Base-by-base conservation (phyloP, 1,140 invertebrate species). In the Drosophila orosa region DNA sequence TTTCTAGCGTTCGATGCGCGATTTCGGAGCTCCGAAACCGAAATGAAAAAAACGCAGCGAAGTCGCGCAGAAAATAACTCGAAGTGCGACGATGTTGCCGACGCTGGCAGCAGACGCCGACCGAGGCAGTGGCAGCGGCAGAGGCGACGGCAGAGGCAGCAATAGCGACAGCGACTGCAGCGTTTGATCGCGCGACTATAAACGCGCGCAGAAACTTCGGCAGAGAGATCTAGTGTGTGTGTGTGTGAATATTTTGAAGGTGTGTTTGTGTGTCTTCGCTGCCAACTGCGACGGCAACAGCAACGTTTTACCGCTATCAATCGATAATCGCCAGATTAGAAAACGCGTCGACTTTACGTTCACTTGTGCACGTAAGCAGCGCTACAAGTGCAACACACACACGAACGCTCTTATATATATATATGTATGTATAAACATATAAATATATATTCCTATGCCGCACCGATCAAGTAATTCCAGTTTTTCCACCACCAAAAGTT, bases 241-340 rank as follows among this genome's bases (percentile, higher is more conserved):
- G 50, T 50, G 60, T 59, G 40, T 39, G 29, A 15, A 13, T 25
- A 22, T 50, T 1, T 12, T 37, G 33, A 55, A 29, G 42, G 13
- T 47, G 42, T 25, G 56, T 66, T 57, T 42, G 73, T 19, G 66
- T 29, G 55, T 59, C 13, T 74, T 55, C 22, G 62, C 50, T 68
- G 55, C 40, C 50, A 22, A 54, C 57, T 35, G 33, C 58, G 75
- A 33, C 45, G 67, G 31, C 74, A 40, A 47, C 57, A 58, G 50
- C 50, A 13, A 33, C 31, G 31, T 65, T 80, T 82, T 78, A 83
- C 76, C 80, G 63, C 63, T 81, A 86, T 86, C 83, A 86, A 86
- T 86, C 82, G 82, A 86, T 86, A 86, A 81, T 86, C 83, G 71
- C 60, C 69, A 86, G 83, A 86, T 86, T 86, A 86, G 83, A 78